Conservation (phyloP, 2,113 vertebrate genomes). For the Myanophis thanlyinensis region DNA sequence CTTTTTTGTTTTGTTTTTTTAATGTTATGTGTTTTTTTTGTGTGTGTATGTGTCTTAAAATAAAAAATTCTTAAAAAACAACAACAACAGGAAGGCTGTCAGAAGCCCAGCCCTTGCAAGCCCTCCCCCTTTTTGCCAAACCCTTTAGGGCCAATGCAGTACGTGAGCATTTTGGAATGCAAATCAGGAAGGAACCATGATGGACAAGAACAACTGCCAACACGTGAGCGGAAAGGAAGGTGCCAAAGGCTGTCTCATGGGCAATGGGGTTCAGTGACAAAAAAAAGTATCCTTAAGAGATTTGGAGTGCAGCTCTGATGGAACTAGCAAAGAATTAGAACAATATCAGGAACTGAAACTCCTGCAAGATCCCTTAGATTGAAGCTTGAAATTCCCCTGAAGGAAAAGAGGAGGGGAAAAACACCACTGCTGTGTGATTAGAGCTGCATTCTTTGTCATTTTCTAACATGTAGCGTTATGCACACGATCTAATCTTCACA, state of each 20-base stretch:
- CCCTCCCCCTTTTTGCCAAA: neutral
- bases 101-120: neutral
- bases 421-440: neutral
- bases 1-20: too few species aligned
- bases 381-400: neutral
- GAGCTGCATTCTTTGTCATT: neutral
- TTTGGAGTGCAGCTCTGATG: neutral
- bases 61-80: too few species aligned
- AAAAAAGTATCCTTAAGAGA: constrained; percentile 15
- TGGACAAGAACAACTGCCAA: constrained; percentile 34
- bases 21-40: too few species aligned
- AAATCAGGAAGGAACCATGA: neutral
- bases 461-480: neutral
- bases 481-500: neutral
- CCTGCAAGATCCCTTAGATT: constrained; percentile 7
- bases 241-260: neutral
- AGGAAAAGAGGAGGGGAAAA: neutral
- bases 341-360: constrained; percentile 25
- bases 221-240: neutral
- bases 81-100: too few species aligned
- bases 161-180: neutral
- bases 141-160: neutral
- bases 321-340: neutral
- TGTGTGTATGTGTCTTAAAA: too few species aligned
- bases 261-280: neutral